Conservation (phyloP, 1,140 invertebrate genomes). For the Lordiphosa clarofinis region DNA sequence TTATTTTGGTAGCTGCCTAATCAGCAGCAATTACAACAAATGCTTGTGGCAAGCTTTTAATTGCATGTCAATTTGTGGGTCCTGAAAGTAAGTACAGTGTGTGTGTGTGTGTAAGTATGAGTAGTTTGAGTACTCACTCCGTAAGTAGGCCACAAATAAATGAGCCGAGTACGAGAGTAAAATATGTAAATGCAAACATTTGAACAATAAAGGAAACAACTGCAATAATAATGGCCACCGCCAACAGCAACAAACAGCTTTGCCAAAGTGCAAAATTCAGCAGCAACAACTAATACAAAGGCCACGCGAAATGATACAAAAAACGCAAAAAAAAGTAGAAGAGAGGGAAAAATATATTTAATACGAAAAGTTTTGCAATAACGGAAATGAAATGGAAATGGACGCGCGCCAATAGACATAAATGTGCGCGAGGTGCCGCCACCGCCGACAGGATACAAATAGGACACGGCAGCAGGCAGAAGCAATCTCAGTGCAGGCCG, state of each 20-base stretch:
- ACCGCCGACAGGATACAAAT: conserved; percentile 66
- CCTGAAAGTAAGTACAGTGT: conserved; percentile 7
- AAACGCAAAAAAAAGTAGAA: conserved; percentile 26
- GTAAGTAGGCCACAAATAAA: conserved; percentile 53
- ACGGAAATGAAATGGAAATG: conserved; percentile 77
- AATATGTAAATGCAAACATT: conserved; percentile 67
- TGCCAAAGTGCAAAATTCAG: conserved; percentile 68
- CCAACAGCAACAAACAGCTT: conserved; percentile 69
- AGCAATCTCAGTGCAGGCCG: conserved; percentile 55
- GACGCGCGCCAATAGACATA: conserved; percentile 77
- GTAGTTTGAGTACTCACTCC: conserved; percentile 2
- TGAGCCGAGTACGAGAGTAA: conserved; percentile 31
- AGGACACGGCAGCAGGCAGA: conserved; percentile 60
- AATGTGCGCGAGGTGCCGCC: conserved; percentile 55
- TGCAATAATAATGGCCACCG: conserved; percentile 71
- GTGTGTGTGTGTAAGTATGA: neutral
- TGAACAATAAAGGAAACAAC: conserved; percentile 75
- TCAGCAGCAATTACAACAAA: conserved; percentile 72
- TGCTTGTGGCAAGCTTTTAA: conserved; percentile 54
- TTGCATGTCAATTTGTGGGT: conserved; percentile 70
- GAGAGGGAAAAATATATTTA: conserved; percentile 71
- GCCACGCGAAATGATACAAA: conserved; percentile 66
- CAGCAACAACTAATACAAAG: conserved; percentile 43
- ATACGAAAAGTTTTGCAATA: conserved; percentile 78
- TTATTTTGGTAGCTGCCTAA: conserved; percentile 50